Conservation (phyloP, 2,888 invertebrate genomes). For the Folsomia manolachei region DNA sequence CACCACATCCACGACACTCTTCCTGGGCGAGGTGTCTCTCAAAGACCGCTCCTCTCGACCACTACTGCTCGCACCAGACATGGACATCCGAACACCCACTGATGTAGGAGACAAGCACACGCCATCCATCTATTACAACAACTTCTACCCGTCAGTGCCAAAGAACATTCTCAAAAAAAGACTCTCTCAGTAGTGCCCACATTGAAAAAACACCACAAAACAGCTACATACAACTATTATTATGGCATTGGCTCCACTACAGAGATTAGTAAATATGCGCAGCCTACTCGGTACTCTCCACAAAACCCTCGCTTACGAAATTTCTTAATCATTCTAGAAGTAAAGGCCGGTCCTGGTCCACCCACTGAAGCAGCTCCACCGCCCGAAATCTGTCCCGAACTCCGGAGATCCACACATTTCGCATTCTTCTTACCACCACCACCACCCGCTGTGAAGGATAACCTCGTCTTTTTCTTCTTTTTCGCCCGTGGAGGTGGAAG, state of each 20-base stretch:
- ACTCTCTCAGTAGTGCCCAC: too few relatives aligned
- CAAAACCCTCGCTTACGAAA: too few relatives aligned
- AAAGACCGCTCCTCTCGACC: slow-evolving; percentile 47
- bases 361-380: slow-evolving; percentile 49
- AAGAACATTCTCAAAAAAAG: not conserved
- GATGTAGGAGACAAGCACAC: slow-evolving; percentile 63
- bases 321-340: slow-evolving; percentile 47
- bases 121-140: slow-evolving; percentile 67
- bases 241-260: slow-evolving; percentile 45
- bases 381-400: slow-evolving; percentile 55
- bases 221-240: too few relatives aligned
- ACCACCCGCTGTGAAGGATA: slow-evolving; percentile 9
- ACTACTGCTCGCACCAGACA: slow-evolving; percentile 42
- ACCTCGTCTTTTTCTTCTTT: slow-evolving; percentile 35
- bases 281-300: not conserved
- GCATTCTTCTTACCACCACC: slow-evolving; percentile 10
- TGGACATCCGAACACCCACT: slow-evolving; percentile 38
- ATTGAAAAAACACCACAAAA: too few relatives aligned
- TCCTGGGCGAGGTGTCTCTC: slow-evolving; percentile 51
- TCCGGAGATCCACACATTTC: slow-evolving; percentile 58
- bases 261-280: slow-evolving; percentile 19
- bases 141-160: not conserved
- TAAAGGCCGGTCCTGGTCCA: slow-evolving; percentile 32
- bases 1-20: slow-evolving; percentile 60
- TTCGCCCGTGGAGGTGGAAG: slow-evolving; percentile 35